These are phyloP conservation scores for Chironex yamaguchii DNA, from an alignment of 30 jellyfish, hydroid and myxozoan genomes.

Conservation along the genomic window DNA sequence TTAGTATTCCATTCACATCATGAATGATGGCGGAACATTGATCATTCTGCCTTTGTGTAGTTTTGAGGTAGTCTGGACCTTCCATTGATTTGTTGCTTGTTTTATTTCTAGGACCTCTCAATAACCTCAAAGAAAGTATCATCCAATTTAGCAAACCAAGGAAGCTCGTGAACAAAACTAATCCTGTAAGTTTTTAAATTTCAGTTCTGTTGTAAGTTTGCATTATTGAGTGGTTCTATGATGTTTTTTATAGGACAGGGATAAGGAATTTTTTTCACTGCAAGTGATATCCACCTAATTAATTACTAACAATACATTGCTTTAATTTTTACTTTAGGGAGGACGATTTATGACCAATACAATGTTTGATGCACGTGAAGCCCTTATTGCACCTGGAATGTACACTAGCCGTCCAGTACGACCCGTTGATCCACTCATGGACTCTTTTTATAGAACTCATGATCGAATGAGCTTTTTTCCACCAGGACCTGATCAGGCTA, in stretches of 20 bases:
- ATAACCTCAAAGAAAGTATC: constrained; percentile 93
- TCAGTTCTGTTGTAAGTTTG: too few relatives aligned
- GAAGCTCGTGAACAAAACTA: constrained; percentile 87
- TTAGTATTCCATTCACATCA: too few relatives aligned
- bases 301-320: background rate
- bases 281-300: too few relatives aligned
- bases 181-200: constrained; percentile 71
- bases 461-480: constrained; percentile 98
- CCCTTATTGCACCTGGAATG: constrained; percentile 97
- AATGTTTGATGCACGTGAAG: constrained; percentile 98
- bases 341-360: constrained; percentile 99
- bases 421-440: constrained; percentile 96
- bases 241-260: too few relatives aligned
- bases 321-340: constrained; percentile 54
- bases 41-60: too few relatives aligned
- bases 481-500: constrained; percentile 99
- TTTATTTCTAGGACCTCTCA: constrained; percentile 94
- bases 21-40: too few relatives aligned
- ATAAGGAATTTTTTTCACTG: too few relatives aligned
- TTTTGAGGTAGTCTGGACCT: too few relatives aligned
- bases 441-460: constrained; percentile 94
- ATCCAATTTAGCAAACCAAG: constrained; percentile 99
- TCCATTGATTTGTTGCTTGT: too few relatives aligned
- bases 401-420: constrained; percentile 93
- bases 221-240: too few relatives aligned